These are phyloP conservation scores for Ranitomeya imitator DNA, from an alignment of 2,113 vertebrate species.

Conservation along the genomic window DNA sequence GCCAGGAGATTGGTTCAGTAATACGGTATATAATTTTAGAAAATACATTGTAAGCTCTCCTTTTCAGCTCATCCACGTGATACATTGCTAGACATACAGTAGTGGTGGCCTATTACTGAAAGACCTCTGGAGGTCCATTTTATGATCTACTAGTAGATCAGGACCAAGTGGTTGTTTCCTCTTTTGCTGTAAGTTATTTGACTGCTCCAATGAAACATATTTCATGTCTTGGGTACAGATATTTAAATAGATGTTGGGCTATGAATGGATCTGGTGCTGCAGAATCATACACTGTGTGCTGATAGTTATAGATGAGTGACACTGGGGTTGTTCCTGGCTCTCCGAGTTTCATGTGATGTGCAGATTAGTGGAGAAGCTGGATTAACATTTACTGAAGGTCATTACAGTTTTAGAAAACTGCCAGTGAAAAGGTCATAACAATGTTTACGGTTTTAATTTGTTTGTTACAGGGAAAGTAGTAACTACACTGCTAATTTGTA, in stretches of 20 bases:
- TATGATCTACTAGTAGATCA: not conserved
- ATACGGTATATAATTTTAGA: too few species aligned
- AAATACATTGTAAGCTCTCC: too few species aligned
- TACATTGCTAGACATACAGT: too few species aligned
- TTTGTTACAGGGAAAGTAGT: not conserved
- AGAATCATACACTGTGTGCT: not conserved
- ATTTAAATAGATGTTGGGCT: not conserved
- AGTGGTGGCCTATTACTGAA: not conserved
- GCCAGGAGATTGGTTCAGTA: too few species aligned
- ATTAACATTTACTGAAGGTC: slow-evolving; percentile 26
- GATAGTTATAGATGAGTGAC: not conserved
- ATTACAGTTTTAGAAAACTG: not conserved
- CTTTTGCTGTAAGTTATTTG: too few species aligned
- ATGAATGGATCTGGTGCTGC: not conserved
- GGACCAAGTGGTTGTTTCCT: not conserved
- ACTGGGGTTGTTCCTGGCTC: not conserved
- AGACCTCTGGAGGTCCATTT: not conserved
- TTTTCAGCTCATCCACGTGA: too few species aligned
- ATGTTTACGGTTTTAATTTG: slow-evolving; percentile 6
- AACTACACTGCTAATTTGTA: slow-evolving; percentile 2
- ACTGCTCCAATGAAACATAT: not conserved
- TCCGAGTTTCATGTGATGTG: not conserved
- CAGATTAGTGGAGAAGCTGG: not conserved
- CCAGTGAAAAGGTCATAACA: not conserved
- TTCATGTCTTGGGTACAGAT: not conserved